These are phyloP conservation scores for Drosophila lacteicornis DNA, from an alignment of 1,140 invertebrate species.

Conservation along the genomic window DNA sequence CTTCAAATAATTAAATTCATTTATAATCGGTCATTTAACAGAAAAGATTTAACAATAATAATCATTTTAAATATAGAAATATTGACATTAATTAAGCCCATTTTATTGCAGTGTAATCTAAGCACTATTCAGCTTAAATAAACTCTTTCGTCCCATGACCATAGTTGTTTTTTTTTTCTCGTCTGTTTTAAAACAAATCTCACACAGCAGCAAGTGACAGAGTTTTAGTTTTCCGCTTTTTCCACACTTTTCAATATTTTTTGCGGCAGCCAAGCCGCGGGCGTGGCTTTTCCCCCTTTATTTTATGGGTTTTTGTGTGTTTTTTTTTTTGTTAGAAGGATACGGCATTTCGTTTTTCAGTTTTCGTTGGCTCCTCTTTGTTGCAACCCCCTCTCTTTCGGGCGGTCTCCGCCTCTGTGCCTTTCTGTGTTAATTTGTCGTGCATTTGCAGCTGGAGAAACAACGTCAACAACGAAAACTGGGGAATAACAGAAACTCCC, in stretches of 20 bases:
- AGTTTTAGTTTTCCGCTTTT: slow-evolving; percentile 66
- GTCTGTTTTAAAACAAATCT: slow-evolving; percentile 33
- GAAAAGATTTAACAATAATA: no score
- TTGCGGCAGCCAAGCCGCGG: slow-evolving; percentile 59
- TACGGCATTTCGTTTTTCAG: slow-evolving; percentile 49
- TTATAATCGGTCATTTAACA: no score
- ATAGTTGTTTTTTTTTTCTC: slow-evolving; percentile 17
- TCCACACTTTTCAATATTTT: slow-evolving; percentile 35
- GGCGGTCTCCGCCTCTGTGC: slow-evolving; percentile 2
- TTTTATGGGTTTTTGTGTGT: slow-evolving; percentile 4
- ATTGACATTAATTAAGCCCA: not conserved
- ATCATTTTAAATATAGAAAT: not conserved
- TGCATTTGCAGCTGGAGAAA: slow-evolving; percentile 63
- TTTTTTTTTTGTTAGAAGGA: slow-evolving; percentile 31
- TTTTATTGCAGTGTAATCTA: not conserved
- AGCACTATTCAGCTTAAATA: slow-evolving; percentile 29
- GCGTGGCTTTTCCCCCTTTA: slow-evolving; percentile 57
- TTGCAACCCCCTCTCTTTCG: slow-evolving; percentile 7
- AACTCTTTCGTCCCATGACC: slow-evolving; percentile 19
- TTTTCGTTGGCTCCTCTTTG: slow-evolving; percentile 47
- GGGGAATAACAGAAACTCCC: slow-evolving; percentile 37
- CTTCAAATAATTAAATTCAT: no score
- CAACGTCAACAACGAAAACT: slow-evolving; percentile 37
- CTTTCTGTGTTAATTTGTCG: slow-evolving; percentile 76
- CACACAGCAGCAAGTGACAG: slow-evolving; percentile 63